These are phyloP conservation scores for Atherinosoma microstoma DNA, from an alignment of 2,797 vertebrate species.

Conservation along the genomic window DNA sequence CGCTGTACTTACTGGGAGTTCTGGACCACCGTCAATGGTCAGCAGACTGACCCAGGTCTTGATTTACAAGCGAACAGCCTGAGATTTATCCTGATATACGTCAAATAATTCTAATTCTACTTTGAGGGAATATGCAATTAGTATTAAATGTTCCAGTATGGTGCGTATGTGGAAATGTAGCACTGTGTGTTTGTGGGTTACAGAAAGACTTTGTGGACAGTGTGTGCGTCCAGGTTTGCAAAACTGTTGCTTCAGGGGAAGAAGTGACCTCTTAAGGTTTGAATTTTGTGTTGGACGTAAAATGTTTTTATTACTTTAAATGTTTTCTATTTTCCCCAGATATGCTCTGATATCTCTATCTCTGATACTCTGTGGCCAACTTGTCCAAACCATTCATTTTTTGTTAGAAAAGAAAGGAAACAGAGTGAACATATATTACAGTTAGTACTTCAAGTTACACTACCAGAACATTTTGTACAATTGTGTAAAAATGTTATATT, in stretches of 20 bases:
- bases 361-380: neutral
- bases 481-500: constrained; percentile 36
- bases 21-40: constrained; percentile 79
- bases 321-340: neutral
- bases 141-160: constrained; percentile 52
- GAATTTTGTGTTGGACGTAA: neutral
- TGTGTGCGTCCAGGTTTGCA: constrained; percentile 22
- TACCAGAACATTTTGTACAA: constrained; percentile 20
- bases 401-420: constrained; percentile 6
- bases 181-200: neutral
- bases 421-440: constrained; percentile 18
- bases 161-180: constrained; percentile 20
- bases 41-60: constrained; percentile 74
- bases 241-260: constrained; percentile 22
- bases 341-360: neutral
- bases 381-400: neutral
- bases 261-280: neutral
- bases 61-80: constrained; percentile 73
- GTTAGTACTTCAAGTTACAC: neutral
- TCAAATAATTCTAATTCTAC: constrained; percentile 76
- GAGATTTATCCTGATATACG: constrained; percentile 71
- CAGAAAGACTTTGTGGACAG: constrained; percentile 1
- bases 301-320: neutral
- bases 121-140: constrained; percentile 65
- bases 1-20: constrained; percentile 62